Evolutionary conservation across 2,888 invertebrate genomes (phyloP), one percentile per base, ranked within the genome.

Genomic region (Chalcosyrphus nemorum): DNA sequence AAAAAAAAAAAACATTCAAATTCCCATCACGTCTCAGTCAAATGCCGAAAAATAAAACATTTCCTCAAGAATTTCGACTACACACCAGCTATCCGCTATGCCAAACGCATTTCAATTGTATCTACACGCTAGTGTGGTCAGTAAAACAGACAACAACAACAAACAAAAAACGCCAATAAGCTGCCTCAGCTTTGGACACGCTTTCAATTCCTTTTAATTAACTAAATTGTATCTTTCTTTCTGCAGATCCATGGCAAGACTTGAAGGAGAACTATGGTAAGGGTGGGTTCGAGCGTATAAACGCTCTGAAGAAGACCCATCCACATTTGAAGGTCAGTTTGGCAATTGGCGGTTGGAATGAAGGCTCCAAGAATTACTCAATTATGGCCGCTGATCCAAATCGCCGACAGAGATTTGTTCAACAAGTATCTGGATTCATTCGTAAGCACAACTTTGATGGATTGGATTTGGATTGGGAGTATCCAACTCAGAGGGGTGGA

Each of bases 311-410:
- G 87, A 90, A 93, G 54, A 92, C 92, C 9, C 94, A 95, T 90
- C 95, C 96, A 0, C 95, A 95, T 87, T 90, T 97, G 50, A 95
- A 93, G 89, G 94, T 95, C 3, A 94, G 95, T 2, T 90, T 97
- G 9, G 97, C 97, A 0, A 95, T 98, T 41, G 97, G 97, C 0
- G 97, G 97, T 0, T 97, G 97, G 97, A 97, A 97, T 89, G 97
- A 97, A 89, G 97, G 97, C 0, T 97, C 97, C 0, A 89, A 88
- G 68, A 91, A 91, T 86, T 91, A 91, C 57, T 91, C 91, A 0
- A 88, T 87, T 0, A 92, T 97, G 91, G 95, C 95, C 0, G 93
- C 94, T 2, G 93, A 93, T 57, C 92, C 94, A 0, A 93, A 93
- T 13, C 92, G 93, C 59, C 93, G 97, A 57, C 92, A 92, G 2